Conservation (phyloP, 2,113 vertebrate genomes). For the Syrrhaptes paradoxus region DNA sequence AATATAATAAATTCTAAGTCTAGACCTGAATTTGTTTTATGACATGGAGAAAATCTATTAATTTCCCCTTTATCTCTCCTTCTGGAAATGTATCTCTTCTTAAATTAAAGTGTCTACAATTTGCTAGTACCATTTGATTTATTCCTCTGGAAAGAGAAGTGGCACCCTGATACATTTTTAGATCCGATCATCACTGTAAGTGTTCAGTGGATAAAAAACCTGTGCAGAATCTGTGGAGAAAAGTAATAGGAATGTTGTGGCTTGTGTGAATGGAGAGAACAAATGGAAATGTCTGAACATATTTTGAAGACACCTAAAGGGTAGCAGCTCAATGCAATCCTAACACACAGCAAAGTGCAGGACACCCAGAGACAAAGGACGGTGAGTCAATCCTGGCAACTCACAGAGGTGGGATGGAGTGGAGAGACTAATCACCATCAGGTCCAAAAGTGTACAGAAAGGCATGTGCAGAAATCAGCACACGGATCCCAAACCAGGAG, state of each 20-base stretch:
- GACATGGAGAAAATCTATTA: constrained; percentile 6
- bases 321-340: background rate
- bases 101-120: constrained; percentile 45
- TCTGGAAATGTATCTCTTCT: constrained; percentile 20
- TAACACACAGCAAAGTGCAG: background rate
- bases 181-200: background rate
- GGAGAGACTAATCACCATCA: background rate
- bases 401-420: too few species aligned
- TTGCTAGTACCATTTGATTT: background rate
- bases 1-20: background rate
- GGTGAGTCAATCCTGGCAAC: background rate
- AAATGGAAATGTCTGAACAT: background rate
- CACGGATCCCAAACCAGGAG: background rate
- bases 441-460: background rate
- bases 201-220: background rate
- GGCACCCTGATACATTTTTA: background rate
- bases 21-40: constrained; percentile 16
- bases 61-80: constrained; percentile 2
- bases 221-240: background rate
- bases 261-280: background rate
- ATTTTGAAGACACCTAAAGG: background rate
- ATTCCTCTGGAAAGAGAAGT: background rate
- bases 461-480: background rate
- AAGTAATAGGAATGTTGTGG: background rate
- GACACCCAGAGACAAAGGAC: background rate